Conservation (phyloP, 2,888 invertebrate species). For the Drosophila gaucha region DNA sequence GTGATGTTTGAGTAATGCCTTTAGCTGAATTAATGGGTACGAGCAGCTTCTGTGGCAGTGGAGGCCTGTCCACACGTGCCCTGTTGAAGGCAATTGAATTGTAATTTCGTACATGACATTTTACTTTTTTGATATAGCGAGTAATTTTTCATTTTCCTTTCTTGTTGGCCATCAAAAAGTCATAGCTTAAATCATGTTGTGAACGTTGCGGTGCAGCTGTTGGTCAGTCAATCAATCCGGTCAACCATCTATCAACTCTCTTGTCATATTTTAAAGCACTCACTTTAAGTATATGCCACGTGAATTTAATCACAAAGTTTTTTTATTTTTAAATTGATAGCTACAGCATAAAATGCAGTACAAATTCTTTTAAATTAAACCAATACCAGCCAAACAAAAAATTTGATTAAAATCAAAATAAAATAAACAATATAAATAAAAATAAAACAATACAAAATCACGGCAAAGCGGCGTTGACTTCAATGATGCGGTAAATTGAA, state of each 20-base stretch:
- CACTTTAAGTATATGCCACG: constrained; percentile 33
- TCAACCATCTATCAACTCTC: constrained; percentile 44
- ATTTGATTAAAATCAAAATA: constrained; percentile 25
- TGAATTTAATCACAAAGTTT: neutral
- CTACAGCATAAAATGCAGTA: constrained; percentile 6
- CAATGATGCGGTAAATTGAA: constrained; percentile 76
- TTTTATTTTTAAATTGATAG: neutral
- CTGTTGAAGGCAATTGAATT: constrained; percentile 64
- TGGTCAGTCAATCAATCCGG: constrained; percentile 41
- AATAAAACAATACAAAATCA: constrained; percentile 32
- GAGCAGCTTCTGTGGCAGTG: constrained; percentile 14
- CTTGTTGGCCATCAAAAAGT: constrained; percentile 10
- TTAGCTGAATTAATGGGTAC: constrained; percentile 51
- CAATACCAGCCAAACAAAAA: constrained; percentile 15
- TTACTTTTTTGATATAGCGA: constrained; percentile 31
- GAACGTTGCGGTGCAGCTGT: constrained; percentile 18
- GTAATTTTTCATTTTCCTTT: constrained; percentile 40
- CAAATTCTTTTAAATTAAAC: constrained; percentile 26
- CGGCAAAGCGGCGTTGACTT: constrained; percentile 33
- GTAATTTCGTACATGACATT: constrained; percentile 60
- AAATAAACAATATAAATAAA: neutral
- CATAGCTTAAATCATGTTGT: constrained; percentile 22
- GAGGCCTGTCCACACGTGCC: constrained; percentile 35
- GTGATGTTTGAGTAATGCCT: constrained; percentile 28
- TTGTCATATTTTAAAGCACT: constrained; percentile 16